A percentile compares a stretch with the other conserved stretches of the same genome.
Evolutionary conservation across 2,888 invertebrate species (phyloP).

Genomic region (Cataglyphis albicans): DNA sequence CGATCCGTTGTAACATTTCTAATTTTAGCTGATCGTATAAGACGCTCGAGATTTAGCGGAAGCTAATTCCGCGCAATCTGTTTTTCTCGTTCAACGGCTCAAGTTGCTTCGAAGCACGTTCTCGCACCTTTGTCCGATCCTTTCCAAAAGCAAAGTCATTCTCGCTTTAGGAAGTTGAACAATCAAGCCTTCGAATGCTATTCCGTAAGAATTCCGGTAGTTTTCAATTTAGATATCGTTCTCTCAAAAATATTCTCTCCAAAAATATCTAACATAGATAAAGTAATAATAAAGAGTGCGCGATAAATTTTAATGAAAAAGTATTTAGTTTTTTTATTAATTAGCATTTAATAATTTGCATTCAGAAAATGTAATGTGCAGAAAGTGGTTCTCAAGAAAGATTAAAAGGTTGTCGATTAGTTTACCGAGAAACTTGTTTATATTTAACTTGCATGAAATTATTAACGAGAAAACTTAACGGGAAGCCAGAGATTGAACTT

Average conservation of each 20-base stretch:
- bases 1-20: constrained; percentile 33
- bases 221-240: not conserved
- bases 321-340: constrained; percentile 30
- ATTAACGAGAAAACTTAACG: constrained; percentile 38
- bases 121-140: not conserved
- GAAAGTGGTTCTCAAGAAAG: constrained; percentile 24
- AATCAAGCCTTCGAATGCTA: constrained; percentile 1
- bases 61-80: constrained; percentile 16
- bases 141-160: not conserved
- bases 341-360: constrained; percentile 33
- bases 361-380: constrained; percentile 35
- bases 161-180: constrained; percentile 17
- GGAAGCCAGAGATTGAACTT: constrained; percentile 10
- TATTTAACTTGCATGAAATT: constrained; percentile 48
- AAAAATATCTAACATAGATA: not conserved
- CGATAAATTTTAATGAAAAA: constrained; percentile 21
- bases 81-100: not conserved
- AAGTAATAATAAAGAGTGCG: not conserved
- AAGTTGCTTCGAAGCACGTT: not conserved
- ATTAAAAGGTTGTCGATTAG: constrained; percentile 38
- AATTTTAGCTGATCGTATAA: constrained; percentile 21
- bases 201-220: not conserved
- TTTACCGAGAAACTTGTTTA: constrained; percentile 32
- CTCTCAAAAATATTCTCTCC: not conserved
- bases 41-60: constrained; percentile 3